Conservation (phyloP, 2,113 vertebrate species). For the Laticauda laticaudata region DNA sequence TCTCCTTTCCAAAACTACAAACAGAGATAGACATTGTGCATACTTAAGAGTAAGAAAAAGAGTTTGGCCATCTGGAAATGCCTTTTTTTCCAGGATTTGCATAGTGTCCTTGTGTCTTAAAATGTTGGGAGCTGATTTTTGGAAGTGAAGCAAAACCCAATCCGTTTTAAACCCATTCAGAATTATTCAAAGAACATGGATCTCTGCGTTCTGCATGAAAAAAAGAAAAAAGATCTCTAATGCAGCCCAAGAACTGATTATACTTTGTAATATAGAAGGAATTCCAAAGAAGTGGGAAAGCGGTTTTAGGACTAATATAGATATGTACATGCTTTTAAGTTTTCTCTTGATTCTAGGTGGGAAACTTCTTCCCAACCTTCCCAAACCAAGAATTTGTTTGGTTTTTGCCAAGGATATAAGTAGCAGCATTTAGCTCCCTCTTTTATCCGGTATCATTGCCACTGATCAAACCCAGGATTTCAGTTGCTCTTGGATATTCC, state of each 20-base stretch:
- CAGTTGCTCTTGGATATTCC: not conserved
- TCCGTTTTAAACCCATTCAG: not conserved
- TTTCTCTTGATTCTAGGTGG: not conserved
- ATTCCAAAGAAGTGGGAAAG: not conserved
- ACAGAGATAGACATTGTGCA: rapidly evolving
- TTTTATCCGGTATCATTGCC: not conserved
- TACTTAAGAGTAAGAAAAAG: not conserved
- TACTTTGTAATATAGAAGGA: not conserved
- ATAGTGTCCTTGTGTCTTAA: not conserved
- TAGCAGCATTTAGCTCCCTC: not conserved
- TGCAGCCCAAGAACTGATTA: not conserved
- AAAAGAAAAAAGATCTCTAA: not conserved
- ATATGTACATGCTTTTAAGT: not conserved
- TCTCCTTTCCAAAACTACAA: constrained; percentile 3
- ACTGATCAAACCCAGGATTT: not conserved
- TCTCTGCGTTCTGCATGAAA: not conserved
- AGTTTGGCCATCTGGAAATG: not conserved
- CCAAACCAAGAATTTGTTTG: not conserved
- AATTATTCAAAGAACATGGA: not conserved
- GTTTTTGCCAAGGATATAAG: not conserved
- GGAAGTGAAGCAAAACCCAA: not conserved
- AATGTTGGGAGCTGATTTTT: not conserved
- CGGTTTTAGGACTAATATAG: not conserved
- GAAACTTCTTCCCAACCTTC: not conserved
- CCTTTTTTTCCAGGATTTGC: not conserved